These are phyloP conservation scores for Hyperoplus immaculatus DNA, from an alignment of 2,797 vertebrate genomes.

Conservation along the genomic window DNA sequence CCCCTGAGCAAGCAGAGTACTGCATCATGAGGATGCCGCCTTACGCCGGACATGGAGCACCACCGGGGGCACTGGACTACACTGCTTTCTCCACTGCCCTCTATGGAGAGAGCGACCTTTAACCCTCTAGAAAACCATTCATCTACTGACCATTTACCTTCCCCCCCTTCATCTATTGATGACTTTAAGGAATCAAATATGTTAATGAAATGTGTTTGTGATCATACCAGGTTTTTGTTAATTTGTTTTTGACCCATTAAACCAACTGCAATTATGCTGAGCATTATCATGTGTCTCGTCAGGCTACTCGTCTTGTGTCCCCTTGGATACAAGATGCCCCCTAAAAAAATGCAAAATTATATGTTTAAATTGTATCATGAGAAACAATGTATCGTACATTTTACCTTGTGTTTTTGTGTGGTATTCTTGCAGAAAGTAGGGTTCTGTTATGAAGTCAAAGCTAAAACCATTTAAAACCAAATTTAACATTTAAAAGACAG, in stretches of 20 bases:
- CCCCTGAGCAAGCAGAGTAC: constrained; percentile 97
- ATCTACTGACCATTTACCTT: constrained; percentile 9
- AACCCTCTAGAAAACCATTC: constrained; percentile 73
- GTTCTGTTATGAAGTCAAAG: constrained; percentile 12
- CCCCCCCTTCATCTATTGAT: constrained; percentile 4
- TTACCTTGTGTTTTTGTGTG: constrained; percentile 31
- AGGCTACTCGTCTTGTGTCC: constrained; percentile 10
- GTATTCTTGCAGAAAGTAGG: constrained; percentile 23
- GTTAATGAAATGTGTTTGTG: constrained; percentile 54
- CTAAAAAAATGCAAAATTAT: constrained; percentile 23
- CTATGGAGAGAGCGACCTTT: constrained; percentile 99
- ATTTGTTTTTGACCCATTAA: constrained; percentile 42
- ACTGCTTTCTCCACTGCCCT: constrained; percentile 99
- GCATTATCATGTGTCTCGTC: constrained; percentile 38
- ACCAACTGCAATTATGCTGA: constrained; percentile 42
- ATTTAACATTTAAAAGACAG: constrained; percentile 1
- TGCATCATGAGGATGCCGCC: constrained; percentile 97
- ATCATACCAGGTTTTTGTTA: constrained; percentile 37
- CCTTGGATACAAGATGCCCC: constrained; percentile 23
- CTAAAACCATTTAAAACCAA: constrained; percentile 18
- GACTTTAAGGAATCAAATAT: constrained; percentile 49
- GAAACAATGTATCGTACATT: constrained; percentile 21
- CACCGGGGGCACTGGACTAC: constrained; percentile 96
- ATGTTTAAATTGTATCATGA: constrained; percentile 31
- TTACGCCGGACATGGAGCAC: constrained; percentile 87